phyloP scores from a whole-genome alignment of 2,888 invertebrate genomes.

The Chrysopilus asiliformis region DNA sequence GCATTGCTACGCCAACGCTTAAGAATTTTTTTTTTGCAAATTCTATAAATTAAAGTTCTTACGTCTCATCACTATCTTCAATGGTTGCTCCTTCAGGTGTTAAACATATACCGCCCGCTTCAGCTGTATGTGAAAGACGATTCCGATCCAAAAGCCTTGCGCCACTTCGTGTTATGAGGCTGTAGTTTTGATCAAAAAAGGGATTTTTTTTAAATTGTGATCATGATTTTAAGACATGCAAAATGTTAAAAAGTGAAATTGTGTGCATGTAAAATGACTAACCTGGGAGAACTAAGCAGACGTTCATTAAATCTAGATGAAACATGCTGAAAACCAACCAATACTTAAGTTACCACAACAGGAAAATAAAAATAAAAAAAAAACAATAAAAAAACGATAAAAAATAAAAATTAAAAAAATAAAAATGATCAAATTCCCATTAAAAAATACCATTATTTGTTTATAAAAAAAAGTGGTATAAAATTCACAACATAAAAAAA shows the following conservation, averaged over 20 bases:
- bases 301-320: constrained; percentile 35
- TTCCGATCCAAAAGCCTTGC: constrained; percentile 52
- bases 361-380: constrained; percentile 14
- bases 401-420: constrained; percentile 6
- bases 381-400: constrained; percentile 14
- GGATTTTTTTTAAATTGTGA: background rate
- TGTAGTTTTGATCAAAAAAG: constrained; percentile 1
- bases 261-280: constrained; percentile 21
- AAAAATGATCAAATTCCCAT: constrained; percentile 2
- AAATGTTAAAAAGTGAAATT: background rate
- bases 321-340: constrained; percentile 37
- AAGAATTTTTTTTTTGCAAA: no score
- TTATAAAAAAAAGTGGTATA: no score
- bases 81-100: constrained; percentile 34
- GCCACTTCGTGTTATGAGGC: constrained; percentile 39
- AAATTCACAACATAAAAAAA: no score
- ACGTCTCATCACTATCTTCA: constrained; percentile 54
- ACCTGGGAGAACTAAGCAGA: constrained; percentile 29
- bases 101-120: constrained; percentile 36
- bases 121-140: constrained; percentile 45
- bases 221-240: background rate
- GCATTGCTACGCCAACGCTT: no score
- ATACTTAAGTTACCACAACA: constrained; percentile 3
- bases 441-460: background rate
- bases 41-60: no score